These are phyloP conservation scores for Loxodonta africana DNA, from an alignment of 2,113 vertebrate species.

Conservation along the genomic window DNA sequence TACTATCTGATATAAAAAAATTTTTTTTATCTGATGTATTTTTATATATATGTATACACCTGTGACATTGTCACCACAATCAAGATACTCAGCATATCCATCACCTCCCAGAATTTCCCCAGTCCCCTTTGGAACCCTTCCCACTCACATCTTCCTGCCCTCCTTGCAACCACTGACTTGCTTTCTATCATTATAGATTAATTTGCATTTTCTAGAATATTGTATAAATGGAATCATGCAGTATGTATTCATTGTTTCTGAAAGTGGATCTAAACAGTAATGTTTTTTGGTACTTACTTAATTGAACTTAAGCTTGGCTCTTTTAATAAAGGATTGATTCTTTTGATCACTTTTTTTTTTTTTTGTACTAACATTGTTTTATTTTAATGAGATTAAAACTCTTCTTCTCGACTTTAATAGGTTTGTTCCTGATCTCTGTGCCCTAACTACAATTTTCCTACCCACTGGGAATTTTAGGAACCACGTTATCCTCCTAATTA, in stretches of 20 bases:
- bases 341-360: not conserved
- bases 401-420: too few species aligned
- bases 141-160: not conserved
- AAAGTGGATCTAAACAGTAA: not conserved
- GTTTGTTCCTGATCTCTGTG: too few species aligned
- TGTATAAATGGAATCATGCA: not conserved
- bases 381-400: too few species aligned
- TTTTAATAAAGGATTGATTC: not conserved
- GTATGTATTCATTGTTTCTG: not conserved
- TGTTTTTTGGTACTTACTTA: not conserved
- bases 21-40: not conserved
- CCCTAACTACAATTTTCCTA: too few species aligned
- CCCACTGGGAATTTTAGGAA: too few species aligned
- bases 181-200: not conserved
- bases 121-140: not conserved
- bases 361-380: too few species aligned
- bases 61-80: not conserved
- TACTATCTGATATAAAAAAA: too few species aligned
- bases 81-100: not conserved
- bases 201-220: not conserved
- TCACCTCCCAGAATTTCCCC: not conserved
- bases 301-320: not conserved
- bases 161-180: not conserved
- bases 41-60: not conserved
- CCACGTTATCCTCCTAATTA: too few species aligned